Evolutionary conservation across 2,797 vertebrate species (phyloP).

Genomic region (Chanos chanos): DNA sequence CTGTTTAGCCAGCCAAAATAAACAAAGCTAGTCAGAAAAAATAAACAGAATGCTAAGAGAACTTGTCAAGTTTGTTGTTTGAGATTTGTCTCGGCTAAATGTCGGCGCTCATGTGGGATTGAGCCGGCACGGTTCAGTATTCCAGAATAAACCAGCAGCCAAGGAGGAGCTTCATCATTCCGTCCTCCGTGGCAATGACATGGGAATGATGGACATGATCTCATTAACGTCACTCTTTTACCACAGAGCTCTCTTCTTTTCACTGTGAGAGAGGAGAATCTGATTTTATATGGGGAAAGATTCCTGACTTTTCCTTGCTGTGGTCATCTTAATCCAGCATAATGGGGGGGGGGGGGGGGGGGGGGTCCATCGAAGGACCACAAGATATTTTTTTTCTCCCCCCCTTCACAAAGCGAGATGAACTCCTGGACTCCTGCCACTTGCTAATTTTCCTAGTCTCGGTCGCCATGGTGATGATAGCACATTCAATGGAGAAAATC

Average conservation of each 20-base stretch:
- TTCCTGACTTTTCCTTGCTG: too few relatives aligned
- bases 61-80: constrained; percentile 11
- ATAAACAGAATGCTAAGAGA: background rate
- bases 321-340: constrained; percentile 48
- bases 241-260: too few relatives aligned
- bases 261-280: too few relatives aligned
- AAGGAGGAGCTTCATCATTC: too few relatives aligned
- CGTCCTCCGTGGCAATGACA: too few relatives aligned
- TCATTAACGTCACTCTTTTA: too few relatives aligned
- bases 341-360: constrained; percentile 51
- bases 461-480: constrained; percentile 75
- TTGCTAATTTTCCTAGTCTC: constrained; percentile 52
- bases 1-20: constrained; percentile 20
- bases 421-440: constrained; percentile 61
- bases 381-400: constrained; percentile 53
- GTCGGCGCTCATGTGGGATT: too few relatives aligned
- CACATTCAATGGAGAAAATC: constrained; percentile 48
- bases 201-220: too few relatives aligned
- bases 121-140: too few relatives aligned
- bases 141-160: too few relatives aligned
- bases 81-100: constrained; percentile 16
- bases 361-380: too few relatives aligned
- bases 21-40: constrained; percentile 3
- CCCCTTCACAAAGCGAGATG: constrained; percentile 64
- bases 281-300: too few relatives aligned